Base-by-base conservation (phyloP, 2,113 vertebrate genomes). In the Strix aluco region DNA sequence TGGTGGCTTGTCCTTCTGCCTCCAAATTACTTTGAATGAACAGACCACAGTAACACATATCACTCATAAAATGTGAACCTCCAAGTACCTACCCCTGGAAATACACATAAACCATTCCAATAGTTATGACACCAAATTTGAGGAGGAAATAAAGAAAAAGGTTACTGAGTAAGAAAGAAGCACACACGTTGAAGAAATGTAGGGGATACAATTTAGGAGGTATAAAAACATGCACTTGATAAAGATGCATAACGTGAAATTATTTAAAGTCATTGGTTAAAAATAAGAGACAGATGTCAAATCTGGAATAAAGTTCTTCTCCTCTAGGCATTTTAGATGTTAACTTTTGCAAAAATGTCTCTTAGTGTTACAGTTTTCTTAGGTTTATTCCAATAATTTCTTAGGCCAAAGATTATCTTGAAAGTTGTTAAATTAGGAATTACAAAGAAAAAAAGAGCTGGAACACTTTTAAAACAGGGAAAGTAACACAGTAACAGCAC, bases 351-450 rank as follows among this genome's bases (percentile, higher is more conserved):
- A 85, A 81, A 92, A 86, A 58, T 26, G 13, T 46, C 12, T 87
- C 54, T 19, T 17, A 74, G 6, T 34, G 13, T 54, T 84, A 84
- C 29, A 26, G 29, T 66, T 71, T 90, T 70, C 55, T 81, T 78
- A 74, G 12, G 12, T 81, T 87, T 87, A 87, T 44, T 52, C 32
- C 58, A 66, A 29, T 25, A 2, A 85, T 66, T 82, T 82, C 32
- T 59, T 59, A 72, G 52, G 57, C 21, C 57, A 92, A 87, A 74
- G 17, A 78, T 61, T 86, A 77, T 66, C 85, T 66, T 66, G 23
- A 47, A 81, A 90, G 30, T 70, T 87, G 87, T 70, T 78, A 49
- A 71, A 71, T 74, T 59, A 96, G 61, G 65, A 95, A 96, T 86
- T 86, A 67, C 40, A 72, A 92, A 94, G 34, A 58, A 78, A 58